These are phyloP conservation scores for Cephus pygmeus DNA, from an alignment of 2,888 invertebrate genomes.

Conservation along the genomic window DNA sequence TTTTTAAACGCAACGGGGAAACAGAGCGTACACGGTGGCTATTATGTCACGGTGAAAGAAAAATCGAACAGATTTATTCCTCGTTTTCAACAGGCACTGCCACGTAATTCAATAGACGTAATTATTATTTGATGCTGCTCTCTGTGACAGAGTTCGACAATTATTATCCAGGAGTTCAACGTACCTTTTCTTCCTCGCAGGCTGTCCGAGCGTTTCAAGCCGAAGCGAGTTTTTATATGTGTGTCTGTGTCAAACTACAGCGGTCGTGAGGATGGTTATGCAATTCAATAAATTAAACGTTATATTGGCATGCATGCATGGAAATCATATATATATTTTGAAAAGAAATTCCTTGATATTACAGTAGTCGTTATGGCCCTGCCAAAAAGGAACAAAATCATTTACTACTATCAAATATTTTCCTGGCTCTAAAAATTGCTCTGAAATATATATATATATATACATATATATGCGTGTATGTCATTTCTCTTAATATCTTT, in stretches of 20 bases:
- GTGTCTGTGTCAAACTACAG: too few relatives aligned
- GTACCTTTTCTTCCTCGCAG: neutral
- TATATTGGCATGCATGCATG: neutral
- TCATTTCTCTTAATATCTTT: too few relatives aligned
- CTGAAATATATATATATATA: too few relatives aligned
- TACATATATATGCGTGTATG: too few relatives aligned
- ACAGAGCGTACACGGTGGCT: neutral
- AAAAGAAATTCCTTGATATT: too few relatives aligned
- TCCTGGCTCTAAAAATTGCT: too few relatives aligned
- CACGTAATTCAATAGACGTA: neutral
- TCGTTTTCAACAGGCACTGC: neutral
- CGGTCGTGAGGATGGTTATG: neutral
- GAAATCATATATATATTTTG: neutral
- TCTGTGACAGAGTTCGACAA: neutral
- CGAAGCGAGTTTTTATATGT: neutral
- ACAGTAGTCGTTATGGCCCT: too few relatives aligned
- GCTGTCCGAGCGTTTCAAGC: neutral
- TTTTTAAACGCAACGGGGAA: neutral
- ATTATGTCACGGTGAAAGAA: neutral
- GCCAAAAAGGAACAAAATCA: too few relatives aligned
- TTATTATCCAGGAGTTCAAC: neutral
- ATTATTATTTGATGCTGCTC: neutral
- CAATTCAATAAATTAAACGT: neutral
- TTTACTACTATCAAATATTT: too few relatives aligned
- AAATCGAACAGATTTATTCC: neutral